phyloP scores from a whole-genome alignment of 2,888 invertebrate species.

The Tigriopus californicus region DNA sequence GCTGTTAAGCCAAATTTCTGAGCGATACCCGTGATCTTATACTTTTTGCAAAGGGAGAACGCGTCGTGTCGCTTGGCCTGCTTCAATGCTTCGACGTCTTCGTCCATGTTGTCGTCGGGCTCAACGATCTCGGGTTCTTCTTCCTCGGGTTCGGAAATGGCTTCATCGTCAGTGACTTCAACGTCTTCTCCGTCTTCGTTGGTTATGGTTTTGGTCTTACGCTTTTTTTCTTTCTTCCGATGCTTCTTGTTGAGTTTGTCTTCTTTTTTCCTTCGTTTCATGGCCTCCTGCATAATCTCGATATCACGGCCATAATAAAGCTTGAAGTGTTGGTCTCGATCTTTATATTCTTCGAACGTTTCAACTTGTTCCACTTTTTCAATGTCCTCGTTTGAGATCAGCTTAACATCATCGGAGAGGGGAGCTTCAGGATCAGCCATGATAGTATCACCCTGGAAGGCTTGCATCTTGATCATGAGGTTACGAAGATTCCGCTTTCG shows the following conservation, averaged over 20 bases:
- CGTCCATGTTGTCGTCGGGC: conserved; percentile 32
- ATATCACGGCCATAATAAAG: conserved; percentile 73
- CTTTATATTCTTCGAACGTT: conserved; percentile 74
- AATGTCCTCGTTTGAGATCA: conserved; percentile 67
- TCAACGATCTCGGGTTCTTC: conserved; percentile 31
- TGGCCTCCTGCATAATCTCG: conserved; percentile 58
- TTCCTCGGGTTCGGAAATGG: conserved; percentile 23
- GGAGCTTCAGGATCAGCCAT: conserved; percentile 65
- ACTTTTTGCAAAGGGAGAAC: conserved; percentile 66
- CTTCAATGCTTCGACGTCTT: conserved; percentile 41
- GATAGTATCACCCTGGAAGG: conserved; percentile 62
- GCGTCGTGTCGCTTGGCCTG: conserved; percentile 70
- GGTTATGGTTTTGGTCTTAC: conserved; percentile 18
- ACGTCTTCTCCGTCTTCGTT: conserved; percentile 20
- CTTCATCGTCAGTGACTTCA: conserved; percentile 44
- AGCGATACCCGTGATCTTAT: conserved; percentile 51
- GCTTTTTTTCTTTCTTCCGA: conserved; percentile 20
- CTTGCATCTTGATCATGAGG: conserved; percentile 76
- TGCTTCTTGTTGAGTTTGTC: conserved; percentile 21
- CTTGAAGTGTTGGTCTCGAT: conserved; percentile 79
- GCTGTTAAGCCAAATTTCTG: conserved; percentile 81
- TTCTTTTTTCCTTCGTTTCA: conserved; percentile 40
- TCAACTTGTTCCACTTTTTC: conserved; percentile 57
- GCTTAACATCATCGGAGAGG: conserved; percentile 56
- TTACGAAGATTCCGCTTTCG: conserved; percentile 62